Evolutionary conservation across 2,797 vertebrate species (phyloP), one percentile per base, ranked within the genome.

Genomic region (Danio jaintianensis): DNA sequence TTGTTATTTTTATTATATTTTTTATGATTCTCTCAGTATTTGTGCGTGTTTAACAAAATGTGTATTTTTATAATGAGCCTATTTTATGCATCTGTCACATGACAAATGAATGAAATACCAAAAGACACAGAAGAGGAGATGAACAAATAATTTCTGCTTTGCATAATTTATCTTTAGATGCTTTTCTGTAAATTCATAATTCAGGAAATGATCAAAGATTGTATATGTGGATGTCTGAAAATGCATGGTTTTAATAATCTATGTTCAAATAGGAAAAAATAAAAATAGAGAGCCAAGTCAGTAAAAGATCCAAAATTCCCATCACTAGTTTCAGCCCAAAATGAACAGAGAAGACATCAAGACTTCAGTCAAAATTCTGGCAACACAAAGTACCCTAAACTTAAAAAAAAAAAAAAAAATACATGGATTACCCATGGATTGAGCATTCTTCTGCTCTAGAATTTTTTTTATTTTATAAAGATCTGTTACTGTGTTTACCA

Each of bases 341-440:
- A 36, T 43, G 18, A 29, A 13, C 15, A 29, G 62, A 13, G 45
- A 76, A 43, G 43, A 48, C 29, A 20, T 56, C 4, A 10, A 76
- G 13, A 61, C 9, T 36, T 48, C 43, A 36, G 20, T 47, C 6
- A 59, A 59, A 45, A 59, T 7, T 45, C 55, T 59, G 42, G 12
- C 15, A 11, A 36, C 55, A 16, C 6, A 0, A 48, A 15, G 11
- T 15, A 42, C 50, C 52, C 71, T 22, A 20, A 71, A 42, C n/a
- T 9, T 29, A n/a, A 1, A 29, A 29, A n/a, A n/a, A n/a, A 56
- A 6, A 16, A 38, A 20, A 18, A 43, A 56, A 71, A 20, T 36
- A n/a, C 50, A 71, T 43, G 20, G 55, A 73, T 59, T 36, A 10
- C 42, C 15, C 71, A n/a, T n/a, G n/a, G 48, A 74, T 45, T 61